Base-by-base conservation (phyloP, 1,140 invertebrate genomes). In the Lepidurus apus region DNA sequence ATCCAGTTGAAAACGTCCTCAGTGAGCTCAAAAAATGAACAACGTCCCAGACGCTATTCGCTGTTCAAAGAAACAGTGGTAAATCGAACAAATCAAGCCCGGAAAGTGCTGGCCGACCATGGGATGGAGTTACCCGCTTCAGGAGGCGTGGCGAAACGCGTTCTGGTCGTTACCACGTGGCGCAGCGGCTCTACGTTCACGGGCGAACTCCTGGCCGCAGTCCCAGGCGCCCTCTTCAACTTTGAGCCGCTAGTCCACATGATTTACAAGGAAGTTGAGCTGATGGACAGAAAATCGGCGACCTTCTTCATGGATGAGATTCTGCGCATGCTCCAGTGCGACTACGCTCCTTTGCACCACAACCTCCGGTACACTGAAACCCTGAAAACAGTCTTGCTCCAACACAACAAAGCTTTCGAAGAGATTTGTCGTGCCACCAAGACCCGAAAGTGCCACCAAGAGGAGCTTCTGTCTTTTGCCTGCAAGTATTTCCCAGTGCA, bases 141-240 rank as follows among this genome's bases (percentile, higher is more conserved):
- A 7, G 8, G 8, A 10, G 42, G 74, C 6, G 34, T 26, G 10
- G 13, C 17, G 7, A 8, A 43, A 43, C 74, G 74, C n/a, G 4
- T 77, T 74, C 10, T 94, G 21, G 91, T 95, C 80, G 84, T 94
- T 26, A 93, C 93, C 1, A 93, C 92, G 44, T 95, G 93, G 92
- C 87, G 93, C 78, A 93, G 92, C 7, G 93, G 93, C 17, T 94
- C 93, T 47, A 94, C 94, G 21, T 95, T 95, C 84, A 87, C 95
- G 74, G 93, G 93, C 42, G 93, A 95, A 82, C 88, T 95, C 4
- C 53, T 65, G 9, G 21, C 17, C 53, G 9, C 8, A 9, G 21
- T 65, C 17, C 53, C 53, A 7, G 53, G 53, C 53, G 53, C 21
- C 5, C 6, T 13, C 6, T 65, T n/a, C 53, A 65, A 65, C 21